Evolutionary conservation across 2,888 invertebrate genomes (phyloP).

Genomic region (Cheilosia pagana): DNA sequence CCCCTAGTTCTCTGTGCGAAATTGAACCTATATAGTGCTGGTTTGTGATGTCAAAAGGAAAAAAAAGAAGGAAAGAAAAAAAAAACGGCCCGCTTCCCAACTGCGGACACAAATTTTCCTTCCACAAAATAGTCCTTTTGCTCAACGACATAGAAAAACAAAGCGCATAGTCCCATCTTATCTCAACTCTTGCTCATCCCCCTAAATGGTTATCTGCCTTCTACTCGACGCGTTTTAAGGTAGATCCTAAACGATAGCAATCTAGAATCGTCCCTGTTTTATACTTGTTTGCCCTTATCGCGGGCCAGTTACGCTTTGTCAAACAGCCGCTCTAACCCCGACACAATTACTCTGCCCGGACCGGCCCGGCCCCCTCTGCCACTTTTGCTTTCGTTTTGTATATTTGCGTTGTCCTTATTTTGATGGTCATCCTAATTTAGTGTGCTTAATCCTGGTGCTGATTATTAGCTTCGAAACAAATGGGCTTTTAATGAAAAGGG

Average conservation of each 20-base stretch:
- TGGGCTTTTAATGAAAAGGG: constrained; percentile 72
- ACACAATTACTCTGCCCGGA: constrained; percentile 11
- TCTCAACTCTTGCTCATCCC: constrained; percentile 40
- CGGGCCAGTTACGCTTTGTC: constrained; percentile 50
- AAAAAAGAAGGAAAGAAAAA: constrained; percentile 41
- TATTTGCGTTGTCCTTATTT: constrained; percentile 47
- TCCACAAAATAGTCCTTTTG: constrained; percentile 62
- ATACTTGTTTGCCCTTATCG: constrained; percentile 54
- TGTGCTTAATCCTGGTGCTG: constrained; percentile 69
- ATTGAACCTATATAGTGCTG: constrained; percentile 9
- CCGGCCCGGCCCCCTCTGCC: not conserved
- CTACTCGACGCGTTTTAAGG: constrained; percentile 36
- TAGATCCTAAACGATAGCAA: constrained; percentile 59
- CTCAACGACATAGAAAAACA: constrained; percentile 68
- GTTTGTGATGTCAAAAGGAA: constrained; percentile 42
- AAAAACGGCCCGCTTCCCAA: constrained; percentile 18
- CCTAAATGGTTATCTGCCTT: not conserved
- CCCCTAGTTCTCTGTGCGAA: constrained; percentile 22
- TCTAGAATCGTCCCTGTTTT: constrained; percentile 43
- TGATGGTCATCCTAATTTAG: constrained; percentile 74
- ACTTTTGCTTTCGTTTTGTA: not conserved
- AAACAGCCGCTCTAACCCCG: constrained; percentile 40
- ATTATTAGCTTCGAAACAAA: constrained; percentile 71
- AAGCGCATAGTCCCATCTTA: constrained; percentile 54
- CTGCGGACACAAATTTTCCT: constrained; percentile 54